phyloP scores from a whole-genome alignment of 2,888 invertebrate species.

The Sphaerophoria rueppellii region DNA sequence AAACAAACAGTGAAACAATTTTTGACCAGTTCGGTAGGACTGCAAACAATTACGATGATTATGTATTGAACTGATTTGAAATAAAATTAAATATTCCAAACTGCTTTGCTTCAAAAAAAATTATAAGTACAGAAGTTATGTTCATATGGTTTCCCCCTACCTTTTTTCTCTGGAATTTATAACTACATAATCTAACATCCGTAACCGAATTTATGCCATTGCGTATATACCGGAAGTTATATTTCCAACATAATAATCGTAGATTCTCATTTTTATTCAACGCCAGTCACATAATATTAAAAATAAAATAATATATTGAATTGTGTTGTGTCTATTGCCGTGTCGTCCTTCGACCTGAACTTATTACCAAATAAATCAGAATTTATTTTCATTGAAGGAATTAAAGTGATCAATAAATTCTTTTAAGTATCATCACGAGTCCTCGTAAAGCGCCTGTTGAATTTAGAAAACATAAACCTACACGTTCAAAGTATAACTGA shows the following conservation, averaged over 20 bases:
- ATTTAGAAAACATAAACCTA: slow-evolving; percentile 74
- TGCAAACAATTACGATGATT: too few species aligned
- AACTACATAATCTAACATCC: too few species aligned
- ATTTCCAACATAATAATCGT: not conserved
- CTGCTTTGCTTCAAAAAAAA: too few species aligned
- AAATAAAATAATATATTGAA: slow-evolving; percentile 32
- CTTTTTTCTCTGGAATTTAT: too few species aligned
- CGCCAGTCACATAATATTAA: slow-evolving; percentile 47
- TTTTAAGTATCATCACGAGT: slow-evolving; percentile 78
- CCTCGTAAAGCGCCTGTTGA: slow-evolving; percentile 76
- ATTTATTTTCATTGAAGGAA: slow-evolving; percentile 82
- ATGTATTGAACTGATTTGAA: too few species aligned
- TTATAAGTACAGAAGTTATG: too few species aligned
- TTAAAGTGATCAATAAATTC: slow-evolving; percentile 82
- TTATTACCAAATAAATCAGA: slow-evolving; percentile 82
- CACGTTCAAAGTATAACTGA: slow-evolving; percentile 17
- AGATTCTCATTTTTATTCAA: slow-evolving; percentile 62
- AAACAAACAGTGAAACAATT: too few species aligned
- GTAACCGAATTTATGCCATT: too few species aligned
- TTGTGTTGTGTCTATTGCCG: slow-evolving; percentile 42
- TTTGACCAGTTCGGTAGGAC: too few species aligned
- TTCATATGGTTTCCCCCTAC: too few species aligned
- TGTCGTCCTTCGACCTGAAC: slow-evolving; percentile 68
- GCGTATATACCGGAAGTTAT: too few species aligned
- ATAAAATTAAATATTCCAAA: too few species aligned